Conservation (phyloP, 2,888 invertebrate genomes). For the Laspeyria flexula region DNA sequence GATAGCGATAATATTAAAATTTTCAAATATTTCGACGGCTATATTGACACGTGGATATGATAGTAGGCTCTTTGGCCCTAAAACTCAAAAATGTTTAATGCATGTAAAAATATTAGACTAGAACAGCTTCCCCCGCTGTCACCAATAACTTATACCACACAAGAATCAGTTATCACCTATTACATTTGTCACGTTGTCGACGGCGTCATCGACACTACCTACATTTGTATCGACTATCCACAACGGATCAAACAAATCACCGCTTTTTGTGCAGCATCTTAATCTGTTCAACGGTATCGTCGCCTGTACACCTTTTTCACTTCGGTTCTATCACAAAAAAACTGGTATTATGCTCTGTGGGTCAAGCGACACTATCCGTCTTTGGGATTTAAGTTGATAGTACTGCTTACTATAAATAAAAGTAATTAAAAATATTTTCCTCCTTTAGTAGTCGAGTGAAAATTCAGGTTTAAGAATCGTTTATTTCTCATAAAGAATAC, state of each 20-base stretch:
- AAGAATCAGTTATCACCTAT: neutral
- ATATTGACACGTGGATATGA: too few relatives aligned
- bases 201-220: neutral
- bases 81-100: too few relatives aligned
- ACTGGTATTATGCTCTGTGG: conserved; percentile 23
- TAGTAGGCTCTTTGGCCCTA: too few relatives aligned
- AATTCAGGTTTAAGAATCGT: too few relatives aligned
- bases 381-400: conserved; percentile 3
- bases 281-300: conserved; percentile 37
- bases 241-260: conserved; percentile 19
- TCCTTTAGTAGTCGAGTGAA: too few relatives aligned
- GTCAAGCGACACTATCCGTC: conserved; percentile 12
- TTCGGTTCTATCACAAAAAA: conserved; percentile 12
- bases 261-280: conserved; percentile 22
- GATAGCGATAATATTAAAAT: too few relatives aligned
- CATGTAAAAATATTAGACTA: too few relatives aligned
- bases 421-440: too few relatives aligned
- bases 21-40: too few relatives aligned
- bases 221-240: neutral
- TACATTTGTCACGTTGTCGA: neutral
- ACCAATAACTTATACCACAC: neutral
- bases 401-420: too few relatives aligned
- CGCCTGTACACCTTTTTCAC: conserved; percentile 15
- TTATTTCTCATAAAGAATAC: too few relatives aligned
- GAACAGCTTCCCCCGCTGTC: too few relatives aligned